A percentile compares a stretch with the other conserved stretches of the same genome.
Conservation (phyloP, 1,140 invertebrate species). For the Aporrectodea caliginosa region DNA sequence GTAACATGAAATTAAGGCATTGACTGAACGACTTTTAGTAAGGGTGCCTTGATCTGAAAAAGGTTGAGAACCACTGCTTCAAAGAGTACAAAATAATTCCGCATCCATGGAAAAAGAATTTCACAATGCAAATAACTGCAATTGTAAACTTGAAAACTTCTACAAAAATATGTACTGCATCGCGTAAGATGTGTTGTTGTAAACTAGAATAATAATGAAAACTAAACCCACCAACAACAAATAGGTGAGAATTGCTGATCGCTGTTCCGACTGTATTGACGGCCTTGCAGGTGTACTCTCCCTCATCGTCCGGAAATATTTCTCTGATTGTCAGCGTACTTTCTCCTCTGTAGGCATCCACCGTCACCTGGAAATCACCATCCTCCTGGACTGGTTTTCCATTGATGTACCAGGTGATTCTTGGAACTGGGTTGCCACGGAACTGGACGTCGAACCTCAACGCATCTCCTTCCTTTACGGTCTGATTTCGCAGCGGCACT, state of each 20-base stretch:
- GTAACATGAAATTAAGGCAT: no score
- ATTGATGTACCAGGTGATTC: conserved; percentile 73
- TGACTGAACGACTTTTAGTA: no score
- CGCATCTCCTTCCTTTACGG: conserved; percentile 75
- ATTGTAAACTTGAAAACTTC: no score
- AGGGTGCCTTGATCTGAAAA: no score
- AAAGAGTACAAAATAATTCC: no score
- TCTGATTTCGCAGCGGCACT: conserved; percentile 43
- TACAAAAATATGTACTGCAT: no score
- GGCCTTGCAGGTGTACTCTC: conserved; percentile 81
- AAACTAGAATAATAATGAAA: no score
- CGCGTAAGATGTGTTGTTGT: no score
- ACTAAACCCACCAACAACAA: conserved; percentile 25
- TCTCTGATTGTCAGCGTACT: conserved; percentile 72
- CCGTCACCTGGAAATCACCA: conserved; percentile 34
- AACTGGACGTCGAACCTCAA: conserved; percentile 82
- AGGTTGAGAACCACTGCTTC: no score
- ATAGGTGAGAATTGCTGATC: conserved; percentile 29
- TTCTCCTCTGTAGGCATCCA: conserved; percentile 54
- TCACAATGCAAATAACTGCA: no score
- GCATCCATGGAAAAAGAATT: no score
- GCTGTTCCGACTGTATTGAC: conserved; percentile 80
- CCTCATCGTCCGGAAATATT: conserved; percentile 90
- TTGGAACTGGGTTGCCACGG: conserved; percentile 82
- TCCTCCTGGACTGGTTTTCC: conserved; percentile 41